A percentile compares a stretch with the other conserved stretches of the same genome.
These are phyloP conservation scores for Andrena fulva DNA, from an alignment of 2,888 invertebrate genomes.

Conservation along the genomic window DNA sequence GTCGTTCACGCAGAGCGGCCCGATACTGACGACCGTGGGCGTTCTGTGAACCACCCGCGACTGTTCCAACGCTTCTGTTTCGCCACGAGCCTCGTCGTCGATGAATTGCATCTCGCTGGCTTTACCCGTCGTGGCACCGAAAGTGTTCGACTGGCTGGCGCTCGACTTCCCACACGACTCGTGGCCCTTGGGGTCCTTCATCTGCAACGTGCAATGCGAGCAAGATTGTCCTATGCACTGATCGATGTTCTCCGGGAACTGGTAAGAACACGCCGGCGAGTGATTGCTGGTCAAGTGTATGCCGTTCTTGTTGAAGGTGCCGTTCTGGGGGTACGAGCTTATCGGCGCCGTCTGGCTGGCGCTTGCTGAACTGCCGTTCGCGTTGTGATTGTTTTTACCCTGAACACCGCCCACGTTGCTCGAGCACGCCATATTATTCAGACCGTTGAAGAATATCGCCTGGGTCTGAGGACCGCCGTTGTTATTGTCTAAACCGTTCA, in stretches of 20 bases:
- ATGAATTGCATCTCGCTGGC: conserved; percentile 89
- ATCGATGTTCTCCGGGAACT: conserved; percentile 75
- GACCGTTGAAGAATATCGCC: conserved; percentile 75
- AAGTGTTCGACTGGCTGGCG: conserved; percentile 51
- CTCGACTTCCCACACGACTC: conserved; percentile 73
- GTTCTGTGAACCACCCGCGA: conserved; percentile 81
- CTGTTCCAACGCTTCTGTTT: conserved; percentile 64
- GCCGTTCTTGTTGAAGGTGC: conserved; percentile 62
- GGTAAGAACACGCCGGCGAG: conserved; percentile 80
- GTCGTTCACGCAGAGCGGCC: conserved; percentile 87
- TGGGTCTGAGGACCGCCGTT: conserved; percentile 68
- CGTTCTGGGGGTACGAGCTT: conserved; percentile 18
- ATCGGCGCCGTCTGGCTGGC: conserved; percentile 36
- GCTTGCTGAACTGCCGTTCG: conserved; percentile 36
- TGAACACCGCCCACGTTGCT: conserved; percentile 63
- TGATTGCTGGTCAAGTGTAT: conserved; percentile 70
- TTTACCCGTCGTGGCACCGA: conserved; percentile 76
- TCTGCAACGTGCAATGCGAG: conserved; percentile 71
- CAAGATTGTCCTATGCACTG: conserved; percentile 69
- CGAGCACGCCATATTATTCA: conserved; percentile 61
- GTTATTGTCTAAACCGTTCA: conserved; percentile 70
- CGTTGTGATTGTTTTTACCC: conserved; percentile 75
- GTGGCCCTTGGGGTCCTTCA: conserved; percentile 69
- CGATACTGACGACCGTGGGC: conserved; percentile 89
- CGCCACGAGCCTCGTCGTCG: conserved; percentile 87